Evolutionary conservation across 2,797 vertebrate genomes (phyloP).

Genomic region (Bradypodion ventrale): DNA sequence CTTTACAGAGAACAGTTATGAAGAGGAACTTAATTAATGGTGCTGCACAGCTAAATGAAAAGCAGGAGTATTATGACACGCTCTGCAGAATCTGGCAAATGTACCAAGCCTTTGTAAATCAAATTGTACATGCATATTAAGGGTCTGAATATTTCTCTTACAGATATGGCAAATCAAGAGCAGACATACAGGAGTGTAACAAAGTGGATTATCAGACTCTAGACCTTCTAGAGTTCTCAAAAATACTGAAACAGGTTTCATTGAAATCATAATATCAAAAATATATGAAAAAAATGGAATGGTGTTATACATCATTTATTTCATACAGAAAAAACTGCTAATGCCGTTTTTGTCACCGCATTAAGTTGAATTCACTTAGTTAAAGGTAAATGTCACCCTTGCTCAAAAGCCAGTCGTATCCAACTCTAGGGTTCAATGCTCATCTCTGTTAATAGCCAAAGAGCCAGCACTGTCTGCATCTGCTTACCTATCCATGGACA

Average conservation of each 20-base stretch:
- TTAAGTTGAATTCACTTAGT: too few species aligned
- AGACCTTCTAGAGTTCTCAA: background rate
- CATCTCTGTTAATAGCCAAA: too few species aligned
- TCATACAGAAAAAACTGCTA: too few species aligned
- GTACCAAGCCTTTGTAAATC: background rate
- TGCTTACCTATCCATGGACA: too few species aligned
- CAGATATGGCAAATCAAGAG: background rate
- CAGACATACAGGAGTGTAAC: background rate
- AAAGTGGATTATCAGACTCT: background rate
- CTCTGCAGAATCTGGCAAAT: background rate
- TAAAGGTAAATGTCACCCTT: too few species aligned
- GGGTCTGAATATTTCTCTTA: background rate
- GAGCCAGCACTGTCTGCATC: too few species aligned
- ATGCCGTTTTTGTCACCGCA: too few species aligned
- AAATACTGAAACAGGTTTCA: background rate
- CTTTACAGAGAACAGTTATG: background rate
- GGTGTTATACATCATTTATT: too few species aligned
- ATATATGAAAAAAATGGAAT: too few species aligned
- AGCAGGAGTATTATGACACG: background rate
- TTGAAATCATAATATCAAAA: too few species aligned
- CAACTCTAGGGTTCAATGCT: too few species aligned
- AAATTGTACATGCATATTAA: background rate
- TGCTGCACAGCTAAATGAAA: background rate
- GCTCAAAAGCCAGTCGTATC: too few species aligned
- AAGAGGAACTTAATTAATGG: background rate